Conservation (phyloP, 1,140 invertebrate species). For the Anadara kagoshimensis region DNA sequence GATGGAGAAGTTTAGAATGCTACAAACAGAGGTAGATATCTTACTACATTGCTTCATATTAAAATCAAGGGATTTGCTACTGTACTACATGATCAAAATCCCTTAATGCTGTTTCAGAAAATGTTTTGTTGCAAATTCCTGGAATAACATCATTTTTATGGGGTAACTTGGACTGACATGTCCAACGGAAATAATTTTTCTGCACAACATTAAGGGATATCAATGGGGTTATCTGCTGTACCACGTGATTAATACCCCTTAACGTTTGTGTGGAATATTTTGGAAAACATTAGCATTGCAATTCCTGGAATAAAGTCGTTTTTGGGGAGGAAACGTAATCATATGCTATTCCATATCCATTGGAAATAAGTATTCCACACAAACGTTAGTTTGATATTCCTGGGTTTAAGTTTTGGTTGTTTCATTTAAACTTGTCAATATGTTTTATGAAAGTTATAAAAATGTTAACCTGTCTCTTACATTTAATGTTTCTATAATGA, state of each 20-base stretch:
- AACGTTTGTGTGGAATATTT: too few species aligned
- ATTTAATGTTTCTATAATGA: background rate
- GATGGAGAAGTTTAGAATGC: constrained; percentile 13
- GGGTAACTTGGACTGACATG: background rate
- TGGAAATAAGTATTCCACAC: too few species aligned
- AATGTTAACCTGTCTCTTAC: background rate
- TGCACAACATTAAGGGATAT: background rate
- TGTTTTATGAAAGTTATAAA: too few species aligned
- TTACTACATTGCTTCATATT: background rate
- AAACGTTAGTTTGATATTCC: too few species aligned
- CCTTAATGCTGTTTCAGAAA: background rate
- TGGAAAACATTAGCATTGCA: too few species aligned
- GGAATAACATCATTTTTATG: background rate
- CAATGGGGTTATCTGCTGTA: background rate
- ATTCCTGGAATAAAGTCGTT: too few species aligned
- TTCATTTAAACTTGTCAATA: too few species aligned
- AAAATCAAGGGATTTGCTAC: too few species aligned
- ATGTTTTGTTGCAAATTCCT: background rate
- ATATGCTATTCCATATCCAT: too few species aligned
- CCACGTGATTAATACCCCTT: too few species aligned
- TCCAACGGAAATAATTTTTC: background rate
- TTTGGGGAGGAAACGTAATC: too few species aligned
- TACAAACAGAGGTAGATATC: constrained; percentile 33
- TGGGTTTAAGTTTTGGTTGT: too few species aligned
- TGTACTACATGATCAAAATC: background rate